phyloP scores from a whole-genome alignment of 1,140 invertebrate genomes.

The Scaptodrosophila lebanonensis region DNA sequence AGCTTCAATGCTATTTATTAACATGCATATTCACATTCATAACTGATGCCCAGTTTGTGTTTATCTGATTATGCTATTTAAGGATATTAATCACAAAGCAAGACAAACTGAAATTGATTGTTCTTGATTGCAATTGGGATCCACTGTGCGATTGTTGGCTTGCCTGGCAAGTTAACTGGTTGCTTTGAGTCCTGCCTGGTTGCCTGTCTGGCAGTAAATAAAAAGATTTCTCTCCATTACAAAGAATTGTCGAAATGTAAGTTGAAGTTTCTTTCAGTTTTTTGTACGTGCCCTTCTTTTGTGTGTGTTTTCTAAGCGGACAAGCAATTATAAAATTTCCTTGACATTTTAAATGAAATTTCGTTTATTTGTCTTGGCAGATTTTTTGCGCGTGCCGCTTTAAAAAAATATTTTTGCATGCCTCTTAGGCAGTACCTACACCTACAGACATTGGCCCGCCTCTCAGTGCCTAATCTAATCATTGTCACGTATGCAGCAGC shows the following conservation, averaged over 20 bases:
- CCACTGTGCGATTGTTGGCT: not conserved
- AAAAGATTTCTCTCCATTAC: slow-evolving; percentile 42
- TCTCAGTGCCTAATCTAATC: slow-evolving; percentile 55
- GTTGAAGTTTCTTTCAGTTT: not conserved
- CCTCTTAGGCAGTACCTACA: not conserved
- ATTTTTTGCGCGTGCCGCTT: not conserved
- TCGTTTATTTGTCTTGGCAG: slow-evolving; percentile 19
- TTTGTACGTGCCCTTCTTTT: not conserved
- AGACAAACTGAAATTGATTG: too few species aligned
- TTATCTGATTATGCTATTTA: too few species aligned
- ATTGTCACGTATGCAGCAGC: slow-evolving; percentile 56
- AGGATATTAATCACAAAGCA: too few species aligned
- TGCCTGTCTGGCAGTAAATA: slow-evolving; percentile 55
- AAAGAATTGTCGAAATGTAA: slow-evolving; percentile 24
- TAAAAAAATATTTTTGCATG: not conserved
- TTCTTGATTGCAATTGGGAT: not conserved
- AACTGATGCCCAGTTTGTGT: too few species aligned
- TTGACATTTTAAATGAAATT: slow-evolving; percentile 8
- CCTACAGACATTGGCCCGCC: not conserved
- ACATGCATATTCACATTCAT: too few species aligned
- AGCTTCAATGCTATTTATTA: too few species aligned
- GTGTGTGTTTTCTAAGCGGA: not conserved
- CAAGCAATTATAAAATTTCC: not conserved
- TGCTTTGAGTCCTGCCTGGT: too few species aligned
- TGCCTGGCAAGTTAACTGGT: not conserved